Evolutionary conservation across 2,888 invertebrate species (phyloP).

Genomic region (Drosophila anomalata): DNA sequence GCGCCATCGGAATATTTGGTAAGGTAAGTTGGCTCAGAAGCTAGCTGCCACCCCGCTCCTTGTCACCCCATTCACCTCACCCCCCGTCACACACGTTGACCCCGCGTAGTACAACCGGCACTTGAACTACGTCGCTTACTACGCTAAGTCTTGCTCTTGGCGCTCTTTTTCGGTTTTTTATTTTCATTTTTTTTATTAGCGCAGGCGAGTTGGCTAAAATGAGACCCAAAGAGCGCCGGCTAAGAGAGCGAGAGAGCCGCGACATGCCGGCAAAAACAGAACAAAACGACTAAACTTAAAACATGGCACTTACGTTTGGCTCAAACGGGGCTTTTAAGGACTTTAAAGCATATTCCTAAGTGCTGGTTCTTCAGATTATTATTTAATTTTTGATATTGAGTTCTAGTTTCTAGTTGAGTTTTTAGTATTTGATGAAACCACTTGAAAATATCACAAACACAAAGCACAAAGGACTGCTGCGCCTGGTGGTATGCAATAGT

Average conservation of each 20-base stretch:
- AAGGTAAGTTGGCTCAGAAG: conserved; percentile 39
- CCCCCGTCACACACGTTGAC: background rate
- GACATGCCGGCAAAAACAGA: conserved; percentile 12
- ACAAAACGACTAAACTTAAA: background rate
- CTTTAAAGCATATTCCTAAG: background rate
- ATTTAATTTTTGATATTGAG: background rate
- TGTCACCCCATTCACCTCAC: conserved; percentile 10
- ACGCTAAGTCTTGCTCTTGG: conserved; percentile 20
- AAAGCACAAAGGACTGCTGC: conserved; percentile 37
- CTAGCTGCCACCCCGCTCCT: background rate
- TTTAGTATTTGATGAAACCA: conserved; percentile 15
- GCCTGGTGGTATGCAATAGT: conserved; percentile 57
- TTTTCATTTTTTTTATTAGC: conserved; percentile 33
- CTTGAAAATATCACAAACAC: conserved; percentile 31
- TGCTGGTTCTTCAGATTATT: background rate
- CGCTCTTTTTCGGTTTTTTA: conserved; percentile 41
- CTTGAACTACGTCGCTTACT: conserved; percentile 51
- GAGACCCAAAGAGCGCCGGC: conserved; percentile 28
- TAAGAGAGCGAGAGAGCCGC: conserved; percentile 10
- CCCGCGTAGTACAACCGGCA: conserved; percentile 63
- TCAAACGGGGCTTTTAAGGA: background rate
- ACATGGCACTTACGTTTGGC: conserved; percentile 3
- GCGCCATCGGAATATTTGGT: conserved; percentile 44
- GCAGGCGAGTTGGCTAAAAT: conserved; percentile 58
- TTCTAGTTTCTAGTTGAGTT: background rate